These are phyloP conservation scores for Watsonalla cultraria DNA, from an alignment of 2,888 invertebrate genomes.

Conservation along the genomic window DNA sequence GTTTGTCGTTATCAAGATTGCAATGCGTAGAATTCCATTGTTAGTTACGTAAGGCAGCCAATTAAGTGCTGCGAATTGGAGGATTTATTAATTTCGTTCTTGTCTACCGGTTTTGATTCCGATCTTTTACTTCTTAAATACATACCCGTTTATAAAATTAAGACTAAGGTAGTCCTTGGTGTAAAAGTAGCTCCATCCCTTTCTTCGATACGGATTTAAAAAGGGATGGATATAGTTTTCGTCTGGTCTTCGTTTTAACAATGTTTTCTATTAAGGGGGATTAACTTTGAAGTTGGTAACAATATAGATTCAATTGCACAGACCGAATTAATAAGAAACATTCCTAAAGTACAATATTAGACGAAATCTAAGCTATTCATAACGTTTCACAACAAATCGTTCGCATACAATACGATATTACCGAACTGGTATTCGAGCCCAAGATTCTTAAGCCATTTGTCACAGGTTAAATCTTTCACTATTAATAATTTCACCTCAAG, in stretches of 20 bases:
- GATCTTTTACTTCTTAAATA: not conserved
- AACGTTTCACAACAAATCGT: not conserved
- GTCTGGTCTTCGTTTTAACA: no score
- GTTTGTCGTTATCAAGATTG: slow-evolving; percentile 55
- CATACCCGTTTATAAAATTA: no score
- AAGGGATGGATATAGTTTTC: no score
- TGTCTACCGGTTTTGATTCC: not conserved
- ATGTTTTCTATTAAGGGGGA: no score
- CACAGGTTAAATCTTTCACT: slow-evolving; percentile 34
- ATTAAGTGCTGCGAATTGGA: slow-evolving; percentile 1
- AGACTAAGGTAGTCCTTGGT: no score
- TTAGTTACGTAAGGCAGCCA: slow-evolving; percentile 34
- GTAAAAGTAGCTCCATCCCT: no score
- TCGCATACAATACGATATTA: slow-evolving; percentile 8
- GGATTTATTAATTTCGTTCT: slow-evolving; percentile 1
- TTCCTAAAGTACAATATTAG: not conserved
- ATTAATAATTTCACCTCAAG: slow-evolving; percentile 35
- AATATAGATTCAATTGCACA: no score
- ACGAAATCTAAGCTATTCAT: not conserved
- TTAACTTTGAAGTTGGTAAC: no score
- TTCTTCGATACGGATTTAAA: no score
- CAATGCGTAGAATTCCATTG: slow-evolving; percentile 49
- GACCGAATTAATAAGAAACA: no score
- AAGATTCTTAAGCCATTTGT: slow-evolving; percentile 29
- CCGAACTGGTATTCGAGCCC: not conserved